Percentiles rank a stretch among this genome's conserved stretches.
These are phyloP conservation scores for Leucoraja erinaceus DNA, from an alignment of 2,113 vertebrate genomes.

Conservation along the genomic window DNA sequence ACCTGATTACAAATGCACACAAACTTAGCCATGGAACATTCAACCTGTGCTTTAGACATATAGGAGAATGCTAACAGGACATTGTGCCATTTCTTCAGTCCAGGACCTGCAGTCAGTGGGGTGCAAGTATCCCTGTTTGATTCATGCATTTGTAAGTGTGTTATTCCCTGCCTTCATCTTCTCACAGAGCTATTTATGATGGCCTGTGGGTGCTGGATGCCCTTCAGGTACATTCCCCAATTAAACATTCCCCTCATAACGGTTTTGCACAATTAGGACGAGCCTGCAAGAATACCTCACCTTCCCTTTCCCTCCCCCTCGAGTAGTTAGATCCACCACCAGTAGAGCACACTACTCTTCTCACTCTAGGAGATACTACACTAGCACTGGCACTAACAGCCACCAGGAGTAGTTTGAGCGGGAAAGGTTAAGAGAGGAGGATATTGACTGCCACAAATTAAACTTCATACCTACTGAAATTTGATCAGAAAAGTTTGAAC, in stretches of 20 bases:
- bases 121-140: not conserved
- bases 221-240: not conserved
- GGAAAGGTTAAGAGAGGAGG: not conserved
- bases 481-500: not conserved
- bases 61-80: not conserved
- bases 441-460: not conserved
- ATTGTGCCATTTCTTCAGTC: not conserved
- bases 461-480: not conserved
- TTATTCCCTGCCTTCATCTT: not conserved
- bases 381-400: not conserved
- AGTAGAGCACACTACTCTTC: conserved; percentile 51
- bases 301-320: conserved; percentile 49
- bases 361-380: conserved; percentile 47
- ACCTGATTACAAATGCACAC: not conserved
- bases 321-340: conserved; percentile 60
- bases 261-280: not conserved
- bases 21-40: not conserved
- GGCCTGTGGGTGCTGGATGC: not conserved
- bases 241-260: not conserved
- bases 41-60: not conserved
- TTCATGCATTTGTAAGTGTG: not conserved
- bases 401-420: not conserved
- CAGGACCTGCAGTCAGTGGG: not conserved
- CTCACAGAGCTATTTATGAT: not conserved
- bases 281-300: conserved; percentile 49